These are phyloP conservation scores for Mesoligia furuncula DNA, from an alignment of 2,888 invertebrate species.

Conservation along the genomic window DNA sequence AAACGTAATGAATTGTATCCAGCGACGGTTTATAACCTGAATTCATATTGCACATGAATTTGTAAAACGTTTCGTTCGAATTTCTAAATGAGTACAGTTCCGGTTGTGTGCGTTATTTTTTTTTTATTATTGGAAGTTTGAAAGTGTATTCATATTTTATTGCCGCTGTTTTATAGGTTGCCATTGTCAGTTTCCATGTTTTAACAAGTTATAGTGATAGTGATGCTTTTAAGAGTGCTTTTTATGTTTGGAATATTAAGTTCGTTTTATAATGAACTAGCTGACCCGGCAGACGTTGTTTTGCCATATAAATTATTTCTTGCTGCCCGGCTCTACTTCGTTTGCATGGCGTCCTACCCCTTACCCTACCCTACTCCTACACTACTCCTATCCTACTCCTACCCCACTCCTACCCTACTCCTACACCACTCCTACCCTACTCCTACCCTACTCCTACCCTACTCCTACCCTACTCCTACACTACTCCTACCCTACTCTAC, in stretches of 20 bases:
- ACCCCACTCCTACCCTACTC: too few relatives aligned
- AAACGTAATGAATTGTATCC: conserved; percentile 73
- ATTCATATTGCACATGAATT: conserved; percentile 72
- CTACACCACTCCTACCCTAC: too few relatives aligned
- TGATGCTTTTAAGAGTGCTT: neutral
- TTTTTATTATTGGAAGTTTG: conserved; percentile 1
- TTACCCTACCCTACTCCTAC: too few relatives aligned
- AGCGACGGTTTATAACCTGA: conserved; percentile 68
- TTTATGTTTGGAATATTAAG: neutral
- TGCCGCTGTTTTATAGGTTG: neutral
- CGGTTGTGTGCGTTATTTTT: neutral
- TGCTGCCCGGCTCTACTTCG: too few relatives aligned
- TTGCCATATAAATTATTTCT: too few relatives aligned
- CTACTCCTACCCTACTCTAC: too few relatives aligned
- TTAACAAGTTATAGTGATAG: neutral
- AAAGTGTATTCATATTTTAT: conserved; percentile 24
- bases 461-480: too few relatives aligned
- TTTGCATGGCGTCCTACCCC: too few relatives aligned
- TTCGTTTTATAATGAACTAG: neutral
- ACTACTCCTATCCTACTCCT: too few relatives aligned
- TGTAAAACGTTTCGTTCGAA: conserved; percentile 48
- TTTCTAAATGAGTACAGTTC: conserved; percentile 38
- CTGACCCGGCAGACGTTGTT: too few relatives aligned
- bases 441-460: too few relatives aligned
- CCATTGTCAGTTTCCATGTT: neutral